Percentiles rank a stretch among this genome's conserved stretches.
These are phyloP conservation scores for Anoplius nigerrimus DNA, from an alignment of 2,888 invertebrate species.

Conservation along the genomic window DNA sequence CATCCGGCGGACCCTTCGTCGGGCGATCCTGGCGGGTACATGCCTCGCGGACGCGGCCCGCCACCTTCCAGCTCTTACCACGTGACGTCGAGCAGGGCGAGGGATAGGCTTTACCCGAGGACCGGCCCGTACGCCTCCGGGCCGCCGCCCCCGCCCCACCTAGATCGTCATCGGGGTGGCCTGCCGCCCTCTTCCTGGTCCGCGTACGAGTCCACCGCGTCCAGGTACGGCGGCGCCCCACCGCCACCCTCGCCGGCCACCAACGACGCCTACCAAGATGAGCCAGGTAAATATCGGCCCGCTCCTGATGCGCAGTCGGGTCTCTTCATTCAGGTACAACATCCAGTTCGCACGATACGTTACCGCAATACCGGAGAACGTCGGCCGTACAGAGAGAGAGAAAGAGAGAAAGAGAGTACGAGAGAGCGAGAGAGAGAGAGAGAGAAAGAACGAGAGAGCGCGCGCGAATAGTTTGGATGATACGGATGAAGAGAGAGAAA, in stretches of 20 bases:
- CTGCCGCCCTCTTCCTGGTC: constrained; percentile 70
- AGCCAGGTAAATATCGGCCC: constrained; percentile 58
- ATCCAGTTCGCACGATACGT: too few relatives aligned
- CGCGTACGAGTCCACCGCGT: constrained; percentile 67
- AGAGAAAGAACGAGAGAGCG: too few relatives aligned
- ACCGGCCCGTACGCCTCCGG: constrained; percentile 71
- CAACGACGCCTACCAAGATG: constrained; percentile 69
- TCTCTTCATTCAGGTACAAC: too few relatives aligned
- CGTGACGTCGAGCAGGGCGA: constrained; percentile 73
- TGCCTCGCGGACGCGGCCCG: constrained; percentile 67
- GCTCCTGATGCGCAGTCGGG: too few relatives aligned
- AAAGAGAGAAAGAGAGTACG: too few relatives aligned
- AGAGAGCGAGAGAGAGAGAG: too few relatives aligned
- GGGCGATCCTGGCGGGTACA: constrained; percentile 70
- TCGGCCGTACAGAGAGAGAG: too few relatives aligned
- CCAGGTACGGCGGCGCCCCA: constrained; percentile 68
- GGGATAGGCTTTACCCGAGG: constrained; percentile 72
- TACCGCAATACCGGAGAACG: too few relatives aligned
- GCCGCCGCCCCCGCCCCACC: constrained; percentile 72
- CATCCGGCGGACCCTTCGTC: constrained; percentile 64
- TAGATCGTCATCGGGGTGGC: constrained; percentile 70
- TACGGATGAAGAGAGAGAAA: too few relatives aligned
- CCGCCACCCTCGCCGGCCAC: constrained; percentile 70
- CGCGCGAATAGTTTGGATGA: too few relatives aligned
- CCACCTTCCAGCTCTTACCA: constrained; percentile 68